Evolutionary conservation across 2,113 vertebrate species (phyloP), one percentile per base, ranked within the genome.

Genomic region (Corythoichthys intestinalis): DNA sequence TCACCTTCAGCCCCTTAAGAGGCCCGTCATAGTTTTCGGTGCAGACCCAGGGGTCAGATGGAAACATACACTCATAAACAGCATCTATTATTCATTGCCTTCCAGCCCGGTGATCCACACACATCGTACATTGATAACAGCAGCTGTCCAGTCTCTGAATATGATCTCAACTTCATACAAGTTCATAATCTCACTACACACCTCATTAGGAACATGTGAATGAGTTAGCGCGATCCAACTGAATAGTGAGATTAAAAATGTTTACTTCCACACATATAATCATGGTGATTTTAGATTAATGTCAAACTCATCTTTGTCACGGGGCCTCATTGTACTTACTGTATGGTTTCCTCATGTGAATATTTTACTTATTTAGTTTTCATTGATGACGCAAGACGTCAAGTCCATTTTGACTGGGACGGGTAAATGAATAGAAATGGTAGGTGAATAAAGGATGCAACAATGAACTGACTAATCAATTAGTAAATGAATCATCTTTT

Each of bases 31-130:
- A 88, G 81, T 90, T 91, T 88, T 88, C 71, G 69, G 82, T 86
- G 87, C 71, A 89, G 90, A 89, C 92, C 91, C 92, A 90, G 86
- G 92, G 92, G 92, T 92, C 91, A 93, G 90, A 91, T 93, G 89
- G 92, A 92, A 91, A 91, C 89, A 86, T 90, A 91, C 90, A 91
- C 90, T 92, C 91, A 93, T 92, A 93, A 93, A 93, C 91, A 93
- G 86, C 89, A 93, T 93, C 83, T 92, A 93, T 93, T 92, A 93
- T 93, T 93, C 87, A 93, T 90, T 47, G 84, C 72, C 78, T 70
- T 74, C 74, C 80, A 87, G 87, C 85, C 85, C 77, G 67, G 77
- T 46, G 86, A 90, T 85, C 87, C 83, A 86, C 88, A 90, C 84
- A 77, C 78, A 84, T 81, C 75, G 68, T 68, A 61, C 84, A 79